phyloP scores from a whole-genome alignment of 2,888 invertebrate species.

The Scaptomyza flava region DNA sequence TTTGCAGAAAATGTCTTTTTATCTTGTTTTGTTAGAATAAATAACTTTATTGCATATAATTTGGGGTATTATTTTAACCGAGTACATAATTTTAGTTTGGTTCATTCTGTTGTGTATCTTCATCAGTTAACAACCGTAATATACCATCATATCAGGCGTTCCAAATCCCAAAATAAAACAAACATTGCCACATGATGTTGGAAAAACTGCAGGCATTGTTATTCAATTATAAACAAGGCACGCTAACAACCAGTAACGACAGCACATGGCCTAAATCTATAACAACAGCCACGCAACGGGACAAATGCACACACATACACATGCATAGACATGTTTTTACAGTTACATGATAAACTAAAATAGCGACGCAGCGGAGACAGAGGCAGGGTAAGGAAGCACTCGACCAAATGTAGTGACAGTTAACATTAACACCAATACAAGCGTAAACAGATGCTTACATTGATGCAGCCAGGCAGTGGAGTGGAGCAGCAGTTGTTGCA shows the following conservation, averaged over 20 bases:
- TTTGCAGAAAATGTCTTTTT: background rate
- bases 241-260: slow-evolving; percentile 39
- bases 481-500: slow-evolving; percentile 18
- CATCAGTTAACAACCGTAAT: slow-evolving; percentile 11
- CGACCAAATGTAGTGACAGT: slow-evolving; percentile 69
- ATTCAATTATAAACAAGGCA: slow-evolving; percentile 58
- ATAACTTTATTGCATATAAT: too few species aligned
- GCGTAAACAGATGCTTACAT: slow-evolving; percentile 65
- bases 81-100: background rate
- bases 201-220: slow-evolving; percentile 55
- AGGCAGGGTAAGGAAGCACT: background rate
- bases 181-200: slow-evolving; percentile 29
- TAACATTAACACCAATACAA: slow-evolving; percentile 78
- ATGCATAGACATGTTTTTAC: slow-evolving; percentile 62
- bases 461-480: background rate
- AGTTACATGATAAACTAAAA: slow-evolving; percentile 69
- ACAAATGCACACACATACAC: slow-evolving; percentile 20
- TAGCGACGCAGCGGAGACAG: slow-evolving; percentile 13
- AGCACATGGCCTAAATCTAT: slow-evolving; percentile 51
- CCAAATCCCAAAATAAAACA: slow-evolving; percentile 26
- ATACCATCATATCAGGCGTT: slow-evolving; percentile 19
- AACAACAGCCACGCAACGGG: slow-evolving; percentile 54
- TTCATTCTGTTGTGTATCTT: slow-evolving; percentile 3
- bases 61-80: background rate
- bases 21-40: background rate